phyloP scores from a whole-genome alignment of 1,140 invertebrate species.

The Elymnias hypermnestra region DNA sequence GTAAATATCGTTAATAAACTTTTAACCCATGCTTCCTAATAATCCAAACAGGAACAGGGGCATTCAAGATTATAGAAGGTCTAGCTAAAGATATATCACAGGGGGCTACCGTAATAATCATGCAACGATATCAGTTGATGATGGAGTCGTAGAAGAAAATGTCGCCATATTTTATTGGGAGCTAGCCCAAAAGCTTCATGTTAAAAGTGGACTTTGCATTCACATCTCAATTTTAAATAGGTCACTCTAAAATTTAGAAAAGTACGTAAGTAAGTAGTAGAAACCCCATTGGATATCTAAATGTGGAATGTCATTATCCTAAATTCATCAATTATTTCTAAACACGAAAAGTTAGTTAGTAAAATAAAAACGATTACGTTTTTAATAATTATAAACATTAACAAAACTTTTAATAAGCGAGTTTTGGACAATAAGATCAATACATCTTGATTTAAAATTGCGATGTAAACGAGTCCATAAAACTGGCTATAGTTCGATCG shows the following conservation, averaged over 20 bases:
- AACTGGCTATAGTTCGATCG: too few relatives aligned
- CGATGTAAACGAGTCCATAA: too few relatives aligned
- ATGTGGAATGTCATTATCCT: too few relatives aligned
- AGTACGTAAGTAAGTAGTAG: too few relatives aligned
- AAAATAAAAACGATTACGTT: too few relatives aligned
- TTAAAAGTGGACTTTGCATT: background rate
- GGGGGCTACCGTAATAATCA: constrained; percentile 11
- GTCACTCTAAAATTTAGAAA: too few relatives aligned
- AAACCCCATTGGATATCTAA: too few relatives aligned
- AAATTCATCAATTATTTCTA: background rate
- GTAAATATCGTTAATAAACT: constrained; percentile 10
- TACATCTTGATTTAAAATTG: too few relatives aligned
- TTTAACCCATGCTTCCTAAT: constrained; percentile 12
- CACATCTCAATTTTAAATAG: background rate
- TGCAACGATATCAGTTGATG: constrained; percentile 17
- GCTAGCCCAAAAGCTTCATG: constrained; percentile 18
- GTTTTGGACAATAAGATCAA: too few relatives aligned
- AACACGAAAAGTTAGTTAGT: too few relatives aligned
- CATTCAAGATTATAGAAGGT: constrained; percentile 10
- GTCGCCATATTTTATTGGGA: constrained; percentile 5
- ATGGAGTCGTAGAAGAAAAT: constrained; percentile 7
- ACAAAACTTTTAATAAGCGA: too few relatives aligned
- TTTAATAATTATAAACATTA: too few relatives aligned
- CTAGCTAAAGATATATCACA: constrained; percentile 8
- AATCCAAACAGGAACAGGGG: constrained; percentile 5